Conservation (phyloP, 2,797 vertebrate genomes). For the Pseudotriccus pelzelni region DNA sequence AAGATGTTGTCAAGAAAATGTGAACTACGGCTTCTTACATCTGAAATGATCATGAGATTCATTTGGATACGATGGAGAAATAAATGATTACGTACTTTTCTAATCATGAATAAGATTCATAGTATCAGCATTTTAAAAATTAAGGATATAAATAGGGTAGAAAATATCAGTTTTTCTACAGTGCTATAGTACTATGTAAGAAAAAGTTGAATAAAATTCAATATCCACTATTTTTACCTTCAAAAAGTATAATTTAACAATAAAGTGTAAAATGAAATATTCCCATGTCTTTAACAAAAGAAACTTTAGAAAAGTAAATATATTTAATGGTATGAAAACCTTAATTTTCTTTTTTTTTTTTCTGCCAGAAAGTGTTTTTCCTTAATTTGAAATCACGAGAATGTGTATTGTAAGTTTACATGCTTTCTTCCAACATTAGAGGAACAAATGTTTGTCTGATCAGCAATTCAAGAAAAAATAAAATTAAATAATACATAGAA, state of each 20-base stretch:
- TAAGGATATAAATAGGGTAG: background rate
- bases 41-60: conserved; percentile 63
- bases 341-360: background rate
- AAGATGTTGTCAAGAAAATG: conserved; percentile 80
- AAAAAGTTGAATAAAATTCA: background rate
- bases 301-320: background rate
- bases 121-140: background rate
- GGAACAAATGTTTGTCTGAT: background rate
- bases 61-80: conserved; percentile 76
- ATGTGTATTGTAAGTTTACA: background rate
- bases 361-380: background rate
- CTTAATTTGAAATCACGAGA: background rate
- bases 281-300: background rate
- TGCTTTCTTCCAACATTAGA: background rate
- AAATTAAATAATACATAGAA: background rate
- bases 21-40: conserved; percentile 72
- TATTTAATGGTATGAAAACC: background rate
- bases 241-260: background rate
- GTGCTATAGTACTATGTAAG: background rate
- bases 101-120: background rate
- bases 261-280: background rate
- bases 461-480: background rate
- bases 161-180: background rate
- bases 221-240: background rate
- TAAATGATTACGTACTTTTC: conserved; percentile 73